phyloP scores from a whole-genome alignment of 2,797 vertebrate species.

The Spondyliosoma cantharus region DNA sequence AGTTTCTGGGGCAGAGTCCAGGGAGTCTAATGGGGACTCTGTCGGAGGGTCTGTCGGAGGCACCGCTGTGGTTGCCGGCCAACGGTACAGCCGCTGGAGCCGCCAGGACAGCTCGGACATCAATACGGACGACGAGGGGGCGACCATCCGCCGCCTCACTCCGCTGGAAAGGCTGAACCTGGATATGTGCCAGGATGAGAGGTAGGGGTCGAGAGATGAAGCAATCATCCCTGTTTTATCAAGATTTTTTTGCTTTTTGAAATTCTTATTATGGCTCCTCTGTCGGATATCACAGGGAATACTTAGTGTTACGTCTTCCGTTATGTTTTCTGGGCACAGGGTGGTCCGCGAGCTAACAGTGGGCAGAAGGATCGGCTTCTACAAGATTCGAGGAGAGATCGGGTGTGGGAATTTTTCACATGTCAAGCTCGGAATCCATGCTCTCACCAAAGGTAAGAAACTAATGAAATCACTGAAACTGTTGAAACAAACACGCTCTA shows the following conservation, averaged over 20 bases:
- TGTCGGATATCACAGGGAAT: conserved; percentile 1
- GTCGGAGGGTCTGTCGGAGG: conserved; percentile 59
- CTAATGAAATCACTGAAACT: neutral
- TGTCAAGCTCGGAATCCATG: conserved; percentile 96
- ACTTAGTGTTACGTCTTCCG: conserved; percentile 10
- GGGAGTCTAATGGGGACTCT: conserved; percentile 65
- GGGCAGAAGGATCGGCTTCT: conserved; percentile 95
- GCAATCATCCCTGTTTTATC: neutral
- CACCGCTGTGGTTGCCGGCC: conserved; percentile 63
- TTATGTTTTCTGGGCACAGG: conserved; percentile 72
- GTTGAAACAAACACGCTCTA: neutral
- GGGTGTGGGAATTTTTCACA: conserved; percentile 98
- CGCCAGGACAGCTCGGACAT: conserved; percentile 89
- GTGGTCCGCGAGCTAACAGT: conserved; percentile 93
- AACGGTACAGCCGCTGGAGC: conserved; percentile 84
- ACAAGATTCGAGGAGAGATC: conserved; percentile 94
- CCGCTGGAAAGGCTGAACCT: conserved; percentile 93
- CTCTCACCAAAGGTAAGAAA: conserved; percentile 93
- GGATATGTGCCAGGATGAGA: conserved; percentile 95
- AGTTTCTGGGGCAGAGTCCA: conserved; percentile 52
- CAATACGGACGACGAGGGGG: conserved; percentile 86
- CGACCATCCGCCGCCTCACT: conserved; percentile 84
- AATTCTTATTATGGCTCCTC: neutral
- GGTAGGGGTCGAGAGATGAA: conserved; percentile 48
- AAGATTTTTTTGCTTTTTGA: neutral